A percentile compares a stretch with the other conserved stretches of the same genome.
These are phyloP conservation scores for Megalops cyprinoides DNA, from an alignment of 2,797 vertebrate genomes.

Conservation along the genomic window DNA sequence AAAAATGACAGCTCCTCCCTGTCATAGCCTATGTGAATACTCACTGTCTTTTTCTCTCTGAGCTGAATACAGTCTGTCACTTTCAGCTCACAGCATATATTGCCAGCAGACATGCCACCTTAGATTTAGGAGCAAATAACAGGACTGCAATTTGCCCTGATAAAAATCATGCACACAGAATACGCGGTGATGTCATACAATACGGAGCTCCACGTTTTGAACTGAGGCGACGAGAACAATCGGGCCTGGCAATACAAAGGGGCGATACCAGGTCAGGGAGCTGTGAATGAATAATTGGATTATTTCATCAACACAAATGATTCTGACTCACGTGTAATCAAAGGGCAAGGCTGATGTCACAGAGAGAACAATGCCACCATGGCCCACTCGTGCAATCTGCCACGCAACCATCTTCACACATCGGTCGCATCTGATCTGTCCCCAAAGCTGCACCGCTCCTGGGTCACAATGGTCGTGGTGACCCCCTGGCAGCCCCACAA, in stretches of 20 bases:
- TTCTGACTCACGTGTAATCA: not conserved
- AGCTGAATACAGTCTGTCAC: not conserved
- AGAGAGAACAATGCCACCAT: not conserved
- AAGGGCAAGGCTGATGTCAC: not conserved
- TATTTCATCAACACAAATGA: not conserved
- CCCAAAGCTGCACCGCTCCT: not conserved
- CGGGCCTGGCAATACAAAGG: not conserved
- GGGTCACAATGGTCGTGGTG: not conserved
- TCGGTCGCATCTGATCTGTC: too few relatives aligned
- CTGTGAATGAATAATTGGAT: not conserved
- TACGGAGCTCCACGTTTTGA: not conserved
- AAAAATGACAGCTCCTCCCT: not conserved
- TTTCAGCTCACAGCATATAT: slow-evolving; percentile 1
- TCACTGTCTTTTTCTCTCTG: not conserved
- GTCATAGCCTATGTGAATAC: too few relatives aligned
- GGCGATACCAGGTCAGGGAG: not conserved
- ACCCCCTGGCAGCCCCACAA: not conserved
- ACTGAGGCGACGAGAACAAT: not conserved
- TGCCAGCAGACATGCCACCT: not conserved
- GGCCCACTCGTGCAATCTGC: not conserved
- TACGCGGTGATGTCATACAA: not conserved
- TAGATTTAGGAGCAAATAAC: not conserved
- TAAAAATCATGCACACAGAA: not conserved
- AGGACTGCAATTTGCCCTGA: slow-evolving; percentile 10
- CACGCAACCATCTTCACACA: not conserved